phyloP scores from a whole-genome alignment of 2,113 vertebrate species.

The Callipepla californica region DNA sequence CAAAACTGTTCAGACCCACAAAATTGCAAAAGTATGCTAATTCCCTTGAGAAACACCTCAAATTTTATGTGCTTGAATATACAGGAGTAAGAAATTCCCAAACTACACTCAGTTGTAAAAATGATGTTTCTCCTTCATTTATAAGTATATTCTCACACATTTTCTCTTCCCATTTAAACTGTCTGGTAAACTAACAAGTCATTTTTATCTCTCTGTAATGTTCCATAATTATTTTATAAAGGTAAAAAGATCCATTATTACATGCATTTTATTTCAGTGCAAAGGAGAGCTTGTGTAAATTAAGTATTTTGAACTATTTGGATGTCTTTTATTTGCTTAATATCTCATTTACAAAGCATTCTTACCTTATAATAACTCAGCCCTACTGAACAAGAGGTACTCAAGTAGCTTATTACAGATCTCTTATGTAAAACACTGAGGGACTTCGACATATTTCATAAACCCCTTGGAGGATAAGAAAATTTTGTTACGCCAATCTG shows the following conservation, averaged over 20 bases:
- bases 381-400: not conserved
- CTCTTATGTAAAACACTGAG: not conserved
- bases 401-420: not conserved
- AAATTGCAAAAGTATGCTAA: slow-evolving; percentile 10
- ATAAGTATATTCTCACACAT: not conserved
- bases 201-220: not conserved
- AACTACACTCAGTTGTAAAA: not conserved
- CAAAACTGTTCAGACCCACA: not conserved
- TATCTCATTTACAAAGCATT: not conserved
- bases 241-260: slow-evolving; percentile 12
- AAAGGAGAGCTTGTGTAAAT: not conserved
- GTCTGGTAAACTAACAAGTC: not conserved
- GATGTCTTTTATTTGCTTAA: not conserved
- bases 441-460: not conserved
- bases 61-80: not conserved
- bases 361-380: not conserved
- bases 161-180: slow-evolving; percentile 3
- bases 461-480: not conserved
- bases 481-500: not conserved
- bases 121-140: slow-evolving; percentile 21
- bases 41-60: slow-evolving; percentile 6
- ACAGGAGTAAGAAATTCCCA: not conserved
- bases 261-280: not conserved
- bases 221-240: not conserved
- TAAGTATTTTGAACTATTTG: not conserved